These are phyloP conservation scores for Diplodus puntazzo DNA, from an alignment of 2,797 vertebrate species.

Conservation along the genomic window DNA sequence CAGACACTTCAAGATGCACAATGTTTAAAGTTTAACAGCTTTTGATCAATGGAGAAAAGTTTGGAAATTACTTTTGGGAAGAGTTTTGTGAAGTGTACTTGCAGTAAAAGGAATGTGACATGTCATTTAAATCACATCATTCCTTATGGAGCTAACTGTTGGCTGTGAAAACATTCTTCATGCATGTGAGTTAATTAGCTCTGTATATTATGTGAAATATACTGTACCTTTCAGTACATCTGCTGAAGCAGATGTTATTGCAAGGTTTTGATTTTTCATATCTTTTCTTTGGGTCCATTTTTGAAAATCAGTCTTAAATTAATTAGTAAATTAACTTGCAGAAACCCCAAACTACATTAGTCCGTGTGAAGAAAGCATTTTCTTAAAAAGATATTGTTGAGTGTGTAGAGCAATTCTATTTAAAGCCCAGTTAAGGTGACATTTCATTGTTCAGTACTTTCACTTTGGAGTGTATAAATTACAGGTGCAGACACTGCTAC, in stretches of 20 bases:
- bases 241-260: neutral
- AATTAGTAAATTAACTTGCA: neutral
- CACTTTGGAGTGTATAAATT: slow-evolving; percentile 14
- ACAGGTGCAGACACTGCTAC: slow-evolving; percentile 8
- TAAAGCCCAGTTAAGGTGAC: neutral
- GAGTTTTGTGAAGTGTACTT: neutral
- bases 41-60: slow-evolving; percentile 8
- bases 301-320: slow-evolving; percentile 26
- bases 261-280: slow-evolving; percentile 1
- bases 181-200: neutral
- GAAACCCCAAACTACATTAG: slow-evolving; percentile 15
- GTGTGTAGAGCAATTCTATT: neutral
- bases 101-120: neutral
- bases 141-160: neutral
- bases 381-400: neutral
- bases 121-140: neutral
- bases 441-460: neutral
- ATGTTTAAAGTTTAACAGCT: neutral
- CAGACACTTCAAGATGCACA: neutral
- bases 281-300: slow-evolving; percentile 31
- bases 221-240: slow-evolving; percentile 3
- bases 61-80: neutral
- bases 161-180: neutral
- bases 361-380: neutral
- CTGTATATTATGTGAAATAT: neutral